Evolutionary conservation across 2,113 vertebrate genomes (phyloP).

Genomic region (Chascanopsetta lugubris): DNA sequence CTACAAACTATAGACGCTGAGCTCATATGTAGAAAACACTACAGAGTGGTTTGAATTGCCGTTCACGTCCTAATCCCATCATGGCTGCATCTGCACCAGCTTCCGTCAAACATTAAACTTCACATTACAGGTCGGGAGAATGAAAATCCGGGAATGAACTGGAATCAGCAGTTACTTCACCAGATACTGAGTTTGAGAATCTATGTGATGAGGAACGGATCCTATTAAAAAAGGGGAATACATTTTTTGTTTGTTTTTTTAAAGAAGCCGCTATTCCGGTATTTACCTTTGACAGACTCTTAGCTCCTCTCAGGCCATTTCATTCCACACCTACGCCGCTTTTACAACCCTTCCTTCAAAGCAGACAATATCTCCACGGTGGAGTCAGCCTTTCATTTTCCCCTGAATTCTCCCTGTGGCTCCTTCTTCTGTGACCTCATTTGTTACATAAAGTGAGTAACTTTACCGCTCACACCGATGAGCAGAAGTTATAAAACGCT

Average conservation of each 20-base stretch:
- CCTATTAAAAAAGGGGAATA: slow-evolving; percentile 32
- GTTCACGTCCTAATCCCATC: no score
- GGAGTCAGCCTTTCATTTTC: slow-evolving; percentile 50
- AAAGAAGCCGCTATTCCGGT: slow-evolving; percentile 36
- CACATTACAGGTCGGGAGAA: slow-evolving; percentile 12
- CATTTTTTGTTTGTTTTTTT: no score
- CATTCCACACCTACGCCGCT: slow-evolving; percentile 65
- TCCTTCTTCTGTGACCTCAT: slow-evolving; percentile 28
- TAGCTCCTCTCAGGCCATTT: slow-evolving; percentile 65
- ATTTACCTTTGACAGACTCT: slow-evolving; percentile 61
- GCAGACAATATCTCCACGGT: slow-evolving; percentile 51
- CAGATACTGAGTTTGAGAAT: slow-evolving; percentile 34
- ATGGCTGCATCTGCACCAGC: not conserved
- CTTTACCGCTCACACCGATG: slow-evolving; percentile 9
- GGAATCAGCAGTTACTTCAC: slow-evolving; percentile 43
- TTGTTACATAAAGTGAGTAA: slow-evolving; percentile 20
- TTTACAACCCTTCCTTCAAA: slow-evolving; percentile 68
- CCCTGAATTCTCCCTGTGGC: slow-evolving; percentile 33
- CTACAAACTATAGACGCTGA: no score
- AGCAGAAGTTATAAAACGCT: slow-evolving; percentile 19
- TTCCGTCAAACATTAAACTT: not conserved
- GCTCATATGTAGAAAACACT: no score
- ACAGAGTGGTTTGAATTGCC: no score
- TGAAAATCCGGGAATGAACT: not conserved
- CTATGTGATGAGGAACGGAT: slow-evolving; percentile 15